Evolutionary conservation across 2,888 invertebrate genomes (phyloP), one percentile per base, ranked within the genome.

Genomic region (Serrognathus titanus): DNA sequence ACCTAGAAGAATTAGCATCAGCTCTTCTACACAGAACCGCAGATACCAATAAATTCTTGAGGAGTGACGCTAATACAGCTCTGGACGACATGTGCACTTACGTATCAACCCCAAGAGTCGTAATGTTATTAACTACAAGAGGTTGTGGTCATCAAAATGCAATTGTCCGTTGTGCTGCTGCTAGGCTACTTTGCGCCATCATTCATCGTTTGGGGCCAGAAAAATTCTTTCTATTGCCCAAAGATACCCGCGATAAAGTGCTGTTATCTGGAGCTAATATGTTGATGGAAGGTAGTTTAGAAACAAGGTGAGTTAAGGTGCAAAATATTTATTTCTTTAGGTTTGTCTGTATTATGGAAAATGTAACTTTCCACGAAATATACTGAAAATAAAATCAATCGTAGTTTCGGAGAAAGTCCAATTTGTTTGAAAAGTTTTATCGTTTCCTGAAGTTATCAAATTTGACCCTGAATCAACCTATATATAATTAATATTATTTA

Each of bases 21-120:
- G 88, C 91, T 8, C 78, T 97, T 55, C 81, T 97, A 35, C 90
- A 91, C 65, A 88, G 96, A 59, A 90, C 93, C 49, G 94, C 95
- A 0, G 97, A 98, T 71, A 96, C 94, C 6, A 97, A 96, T 78
- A 88, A 89, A 66, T 97, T 98, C 74, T 83, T 98, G 50, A 83
- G 96, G 16, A 90, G 90, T 37, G 97, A 97, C 76, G 92, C 95
- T 2, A 88, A 89, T 55, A 82, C 83, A 8, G 92, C 96, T 1
- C 77, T 98, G 41, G 90, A 88, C 67, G 82, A 85, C 10, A 88
- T 98, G 85, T 87, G 93, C 56, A 87, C 91, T 55, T 83, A 88
- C 58, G 82, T 92, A 12, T 85, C 87, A 31, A 84, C 89, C 5
- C 79, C 82, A 5, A 86, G 88, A 64, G 85, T 88, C 0, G 83